Percentiles rank a stretch among this genome's conserved stretches.
Conservation (phyloP, 2,113 vertebrate species). For the Megaceryle torquata region DNA sequence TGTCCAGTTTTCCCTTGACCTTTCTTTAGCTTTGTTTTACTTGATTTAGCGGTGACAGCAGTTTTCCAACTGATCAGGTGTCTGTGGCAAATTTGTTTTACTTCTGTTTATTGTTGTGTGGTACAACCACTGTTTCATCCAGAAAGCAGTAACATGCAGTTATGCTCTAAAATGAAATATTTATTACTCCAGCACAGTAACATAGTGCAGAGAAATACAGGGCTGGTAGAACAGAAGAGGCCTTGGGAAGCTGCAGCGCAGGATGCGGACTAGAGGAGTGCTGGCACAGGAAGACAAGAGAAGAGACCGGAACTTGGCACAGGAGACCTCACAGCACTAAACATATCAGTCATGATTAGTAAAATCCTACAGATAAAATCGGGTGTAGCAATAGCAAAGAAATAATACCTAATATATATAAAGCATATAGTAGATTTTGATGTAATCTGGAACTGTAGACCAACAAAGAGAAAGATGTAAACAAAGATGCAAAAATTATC, state of each 20-base stretch:
- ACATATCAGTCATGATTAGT: neutral
- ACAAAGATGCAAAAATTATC: neutral
- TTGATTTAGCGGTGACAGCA: neutral
- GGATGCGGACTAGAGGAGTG: neutral
- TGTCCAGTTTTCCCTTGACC: neutral
- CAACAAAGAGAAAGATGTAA: neutral
- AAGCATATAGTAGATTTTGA: neutral
- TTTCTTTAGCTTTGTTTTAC: neutral
- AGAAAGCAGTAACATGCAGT: neutral
- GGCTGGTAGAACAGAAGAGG: neutral
- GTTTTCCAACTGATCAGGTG: neutral
- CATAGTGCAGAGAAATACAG: accelerated
- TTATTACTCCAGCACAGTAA: neutral
- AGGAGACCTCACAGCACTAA: neutral
- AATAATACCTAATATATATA: neutral
- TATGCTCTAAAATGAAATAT: neutral
- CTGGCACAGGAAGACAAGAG: neutral
- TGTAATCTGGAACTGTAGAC: neutral
- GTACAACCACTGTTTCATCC: neutral
- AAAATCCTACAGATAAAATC: neutral
- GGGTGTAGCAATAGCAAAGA: neutral
- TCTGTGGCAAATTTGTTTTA: neutral
- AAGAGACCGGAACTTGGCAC: neutral
- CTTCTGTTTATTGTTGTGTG: neutral
- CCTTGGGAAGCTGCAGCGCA: neutral